phyloP scores from a whole-genome alignment of 92 coral and sea anemone genomes.

The Palythoa grandis region DNA sequence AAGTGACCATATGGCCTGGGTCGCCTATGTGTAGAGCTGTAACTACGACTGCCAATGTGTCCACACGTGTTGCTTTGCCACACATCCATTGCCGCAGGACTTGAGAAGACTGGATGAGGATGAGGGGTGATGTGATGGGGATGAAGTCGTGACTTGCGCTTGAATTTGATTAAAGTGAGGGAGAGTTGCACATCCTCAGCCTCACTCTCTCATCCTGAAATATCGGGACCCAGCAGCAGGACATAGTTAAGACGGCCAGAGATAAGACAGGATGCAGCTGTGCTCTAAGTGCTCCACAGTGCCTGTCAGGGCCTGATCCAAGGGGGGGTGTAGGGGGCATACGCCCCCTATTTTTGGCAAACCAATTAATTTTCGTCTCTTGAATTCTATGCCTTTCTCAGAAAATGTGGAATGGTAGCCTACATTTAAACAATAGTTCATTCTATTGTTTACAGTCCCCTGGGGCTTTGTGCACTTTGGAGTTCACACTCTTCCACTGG shows the following conservation, averaged over 20 bases:
- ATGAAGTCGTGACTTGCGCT: constrained; percentile 1
- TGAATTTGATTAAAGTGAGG: constrained; percentile 20
- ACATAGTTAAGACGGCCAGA: neutral
- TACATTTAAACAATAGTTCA: no score
- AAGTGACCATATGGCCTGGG: constrained; percentile 1
- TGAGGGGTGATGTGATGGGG: neutral
- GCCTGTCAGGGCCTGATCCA: neutral
- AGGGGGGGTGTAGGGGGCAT: no score
- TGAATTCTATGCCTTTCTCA: no score
- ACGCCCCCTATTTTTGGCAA: no score
- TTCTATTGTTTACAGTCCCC: no score
- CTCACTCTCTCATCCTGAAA: constrained; percentile 3
- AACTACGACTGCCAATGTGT: constrained; percentile 9
- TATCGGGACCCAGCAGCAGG: neutral
- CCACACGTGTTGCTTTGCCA: constrained; percentile 6
- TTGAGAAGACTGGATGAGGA: neutral
- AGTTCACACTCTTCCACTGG: no score
- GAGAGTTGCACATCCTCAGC: constrained; percentile 3
- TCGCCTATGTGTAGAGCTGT: neutral
- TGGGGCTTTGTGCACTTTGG: no score
- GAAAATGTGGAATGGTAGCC: no score
- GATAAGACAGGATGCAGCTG: neutral
- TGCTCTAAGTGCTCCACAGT: neutral
- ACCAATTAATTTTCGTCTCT: no score
- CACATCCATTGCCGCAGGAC: constrained; percentile 10